Evolutionary conservation across 2,797 vertebrate species (phyloP), one percentile per base, ranked within the genome.

Genomic region (Bovichtus diacanthus): DNA sequence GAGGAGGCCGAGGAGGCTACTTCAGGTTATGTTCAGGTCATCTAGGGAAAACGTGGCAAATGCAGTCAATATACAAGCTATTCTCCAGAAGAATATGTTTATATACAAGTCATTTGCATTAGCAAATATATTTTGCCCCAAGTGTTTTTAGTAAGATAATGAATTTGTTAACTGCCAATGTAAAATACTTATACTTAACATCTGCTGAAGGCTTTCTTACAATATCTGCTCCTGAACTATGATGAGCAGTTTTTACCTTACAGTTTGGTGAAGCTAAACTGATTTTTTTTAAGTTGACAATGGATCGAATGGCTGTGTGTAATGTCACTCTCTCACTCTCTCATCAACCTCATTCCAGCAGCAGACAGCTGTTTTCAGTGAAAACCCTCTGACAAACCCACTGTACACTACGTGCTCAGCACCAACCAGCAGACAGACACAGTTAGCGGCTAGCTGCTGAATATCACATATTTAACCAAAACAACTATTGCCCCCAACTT

Each of bases 1-100:
- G 38, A 70, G 53, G 69, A 62, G 65, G 64, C 34, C 27, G 31
- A 43, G 41, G 54, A 3, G 9, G 69, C 55, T 61, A 6, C 63
- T 61, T 31, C 23, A 69, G 80, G 80, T 84, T 67, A 77, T n/a
- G 31, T 58, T 51, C 43, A 25, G 70, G 81, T 76, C 76, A 64
- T 58, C 61, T 62, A 51, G 19, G 23, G 13, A 31, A 63, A 44
- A 67, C 25, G 15, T 36, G 56, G 39, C 19, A 18, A 36, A 47
- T 39, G 23, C 6, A 16, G 16, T 23, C 11, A 49, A 2, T 47
- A 23, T 15, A 3, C 7, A 38, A 27, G 2, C 49, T 9, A 2
- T 19, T 59, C 54, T 59, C 18, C 13, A 21, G 31, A 18, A 51
- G 6, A 5, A 6, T 3, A 6, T 0, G 47, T 6, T 36, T 60